phyloP scores from a whole-genome alignment of 1,140 invertebrate genomes.

The Sinonovacula constricta region DNA sequence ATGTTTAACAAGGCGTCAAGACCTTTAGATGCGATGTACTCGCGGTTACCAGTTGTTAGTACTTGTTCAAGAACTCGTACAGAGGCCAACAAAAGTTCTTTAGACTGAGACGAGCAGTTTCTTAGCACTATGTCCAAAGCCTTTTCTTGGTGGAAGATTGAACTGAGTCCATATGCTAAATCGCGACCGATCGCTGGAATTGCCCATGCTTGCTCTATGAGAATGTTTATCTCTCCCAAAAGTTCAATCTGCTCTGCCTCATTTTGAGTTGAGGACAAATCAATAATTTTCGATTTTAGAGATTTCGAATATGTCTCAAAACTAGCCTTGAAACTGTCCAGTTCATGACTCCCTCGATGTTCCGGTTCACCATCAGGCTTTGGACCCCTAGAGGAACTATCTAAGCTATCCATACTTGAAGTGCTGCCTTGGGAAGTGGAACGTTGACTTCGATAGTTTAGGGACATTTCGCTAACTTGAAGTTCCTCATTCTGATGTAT shows the following conservation, averaged over 20 bases:
- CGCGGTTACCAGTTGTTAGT: slow-evolving; percentile 93
- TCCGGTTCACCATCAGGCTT: slow-evolving; percentile 4
- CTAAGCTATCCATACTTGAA: slow-evolving; percentile 48
- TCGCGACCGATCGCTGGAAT: slow-evolving; percentile 94
- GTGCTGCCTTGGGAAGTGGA: slow-evolving; percentile 44
- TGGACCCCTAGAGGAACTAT: background rate
- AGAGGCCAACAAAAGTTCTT: slow-evolving; percentile 70
- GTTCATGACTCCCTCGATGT: slow-evolving; percentile 3
- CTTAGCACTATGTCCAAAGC: slow-evolving; percentile 89
- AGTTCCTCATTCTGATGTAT: slow-evolving; percentile 49
- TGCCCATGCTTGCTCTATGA: slow-evolving; percentile 88
- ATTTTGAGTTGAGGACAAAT: background rate
- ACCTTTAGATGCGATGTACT: slow-evolving; percentile 95
- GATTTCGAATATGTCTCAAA: slow-evolving; percentile 23
- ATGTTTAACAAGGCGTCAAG: slow-evolving; percentile 90
- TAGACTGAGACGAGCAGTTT: slow-evolving; percentile 66
- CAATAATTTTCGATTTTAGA: slow-evolving; percentile 31
- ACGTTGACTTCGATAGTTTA: slow-evolving; percentile 44
- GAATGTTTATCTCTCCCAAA: slow-evolving; percentile 40
- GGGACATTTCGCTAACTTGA: slow-evolving; percentile 39
- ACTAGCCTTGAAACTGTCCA: slow-evolving; percentile 19
- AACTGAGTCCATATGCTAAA: slow-evolving; percentile 85
- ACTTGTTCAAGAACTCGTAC: slow-evolving; percentile 88
- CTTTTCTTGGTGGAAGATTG: slow-evolving; percentile 90
- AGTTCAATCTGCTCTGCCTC: slow-evolving; percentile 33